Percentiles rank a stretch among this genome's conserved stretches.
phyloP scores from a whole-genome alignment of 2,888 invertebrate genomes.

The Stegana nigrithorax region DNA sequence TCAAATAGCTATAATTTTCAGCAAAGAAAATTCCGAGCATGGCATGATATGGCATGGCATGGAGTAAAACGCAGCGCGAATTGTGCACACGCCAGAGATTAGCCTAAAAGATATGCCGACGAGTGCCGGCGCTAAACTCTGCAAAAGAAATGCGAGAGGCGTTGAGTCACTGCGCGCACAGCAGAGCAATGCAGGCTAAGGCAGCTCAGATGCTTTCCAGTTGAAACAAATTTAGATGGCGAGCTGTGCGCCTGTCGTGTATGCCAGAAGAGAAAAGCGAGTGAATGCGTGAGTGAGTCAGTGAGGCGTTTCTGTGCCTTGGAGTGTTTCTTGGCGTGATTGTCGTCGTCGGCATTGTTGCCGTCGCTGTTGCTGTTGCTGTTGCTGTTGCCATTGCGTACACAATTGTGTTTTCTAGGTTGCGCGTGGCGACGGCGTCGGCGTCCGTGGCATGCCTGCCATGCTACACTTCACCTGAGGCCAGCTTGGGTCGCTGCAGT shows the following conservation, averaged over 20 bases:
- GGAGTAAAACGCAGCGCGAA: neutral
- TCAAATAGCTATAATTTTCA: conserved; percentile 11
- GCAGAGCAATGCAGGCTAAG: neutral
- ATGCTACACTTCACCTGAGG: neutral
- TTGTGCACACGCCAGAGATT: conserved; percentile 36
- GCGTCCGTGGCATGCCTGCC: conserved; percentile 14
- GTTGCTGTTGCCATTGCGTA: conserved; percentile 39
- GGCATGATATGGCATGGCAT: too few species aligned
- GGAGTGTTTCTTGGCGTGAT: neutral
- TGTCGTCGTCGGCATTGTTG: conserved; percentile 1
- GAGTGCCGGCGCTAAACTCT: conserved; percentile 6
- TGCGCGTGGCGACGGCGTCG: conserved; percentile 9
- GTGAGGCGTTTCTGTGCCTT: neutral
- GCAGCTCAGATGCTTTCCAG: too few species aligned
- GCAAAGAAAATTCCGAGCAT: neutral
- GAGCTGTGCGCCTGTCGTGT: neutral
- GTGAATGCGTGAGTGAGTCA: too few species aligned
- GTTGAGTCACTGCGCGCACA: neutral
- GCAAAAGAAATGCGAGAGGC: neutral
- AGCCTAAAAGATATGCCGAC: conserved; percentile 50
- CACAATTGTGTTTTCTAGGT: conserved; percentile 48
- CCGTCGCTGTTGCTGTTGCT: neutral
- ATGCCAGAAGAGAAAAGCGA: neutral
- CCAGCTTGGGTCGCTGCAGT: too few species aligned
- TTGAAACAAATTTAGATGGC: neutral